Evolutionary conservation across 2,113 vertebrate species (phyloP), one percentile per base, ranked within the genome.

Genomic region (Vulpes lagopus): DNA sequence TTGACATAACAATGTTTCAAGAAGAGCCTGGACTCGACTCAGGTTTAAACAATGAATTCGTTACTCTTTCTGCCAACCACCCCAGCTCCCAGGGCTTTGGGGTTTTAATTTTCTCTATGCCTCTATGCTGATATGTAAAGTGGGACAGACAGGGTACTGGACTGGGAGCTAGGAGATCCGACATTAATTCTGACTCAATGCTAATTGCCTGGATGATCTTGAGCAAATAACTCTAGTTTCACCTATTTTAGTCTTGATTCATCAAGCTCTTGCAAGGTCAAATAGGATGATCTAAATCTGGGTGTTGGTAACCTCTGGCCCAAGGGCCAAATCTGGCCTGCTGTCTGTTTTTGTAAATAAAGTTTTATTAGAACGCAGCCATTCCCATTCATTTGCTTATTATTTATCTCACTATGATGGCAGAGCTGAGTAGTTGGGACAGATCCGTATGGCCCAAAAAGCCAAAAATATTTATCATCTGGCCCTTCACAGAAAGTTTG

Each of bases 311-410:
- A 8, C 22, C 38, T 49, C 0, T 67, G 67, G 27, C 59, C 23
- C 25, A 8, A 1, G 43, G 9, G 30, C 20, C 27, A 73, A 83
- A 60, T 90, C 76, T 92, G 81, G 62, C 30, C 38, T 88, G 38
- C 35, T 8, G 11, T 74, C 30, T 88, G 23, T 53, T 91, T 91
- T 91, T 91, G 59, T 88, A 76, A 93, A 62, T 73, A 91, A 97
- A 85, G 64, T 86, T 97, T 92, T 89, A 83, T 49, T 83, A 80
- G 88, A 51, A 92, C 49, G 67, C 32, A 90, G 67, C 64, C 32
- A n/a, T 57, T 20, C 25, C 11, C 4, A 5, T 65, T 64, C 20
- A n/a, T 87, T 83, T 91, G 86, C 71, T 49, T 76, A 51, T 74
- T 76, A 35, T 14, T 96, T 93, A 43, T 43, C 27, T 65, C 10